These are phyloP conservation scores for Eueremaeus valkanovi DNA, from an alignment of 2,888 invertebrate genomes.

Conservation along the genomic window DNA sequence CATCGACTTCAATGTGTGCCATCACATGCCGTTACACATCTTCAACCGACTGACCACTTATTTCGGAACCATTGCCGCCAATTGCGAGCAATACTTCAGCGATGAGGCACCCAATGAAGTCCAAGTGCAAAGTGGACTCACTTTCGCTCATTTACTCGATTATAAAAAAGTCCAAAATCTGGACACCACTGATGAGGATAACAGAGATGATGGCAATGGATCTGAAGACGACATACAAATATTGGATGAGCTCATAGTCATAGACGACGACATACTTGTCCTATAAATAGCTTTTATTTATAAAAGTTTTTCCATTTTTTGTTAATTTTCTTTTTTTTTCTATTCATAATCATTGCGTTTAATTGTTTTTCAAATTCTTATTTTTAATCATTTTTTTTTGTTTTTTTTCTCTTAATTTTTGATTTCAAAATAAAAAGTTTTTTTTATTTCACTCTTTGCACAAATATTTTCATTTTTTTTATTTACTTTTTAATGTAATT, in stretches of 20 bases:
- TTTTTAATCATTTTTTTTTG: not conserved
- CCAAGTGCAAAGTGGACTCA: too few relatives aligned
- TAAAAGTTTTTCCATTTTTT: too few relatives aligned
- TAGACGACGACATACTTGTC: not conserved
- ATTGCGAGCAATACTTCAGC: not conserved
- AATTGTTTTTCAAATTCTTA: not conserved
- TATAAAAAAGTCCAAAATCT: not conserved
- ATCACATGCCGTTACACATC: not conserved
- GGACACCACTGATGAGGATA: not conserved
- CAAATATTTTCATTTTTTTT: too few relatives aligned
- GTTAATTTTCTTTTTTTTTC: too few relatives aligned
- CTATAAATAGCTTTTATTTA: too few relatives aligned
- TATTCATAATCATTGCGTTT: too few relatives aligned
- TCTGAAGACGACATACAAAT: not conserved
- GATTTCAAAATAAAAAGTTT: not conserved
- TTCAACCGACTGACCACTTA: not conserved
- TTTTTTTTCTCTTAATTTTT: not conserved
- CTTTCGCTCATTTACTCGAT: not conserved
- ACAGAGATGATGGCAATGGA: not conserved
- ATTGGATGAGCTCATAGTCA: not conserved
- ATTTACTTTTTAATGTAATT: too few relatives aligned
- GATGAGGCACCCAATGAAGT: not conserved
- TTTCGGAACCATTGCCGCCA: not conserved
- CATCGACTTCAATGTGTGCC: conserved; percentile 8
- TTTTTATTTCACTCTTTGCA: too few relatives aligned